Evolutionary conservation across 2,888 invertebrate species (phyloP), one percentile per base, ranked within the genome.

Genomic region (Tetranychus truncatus): DNA sequence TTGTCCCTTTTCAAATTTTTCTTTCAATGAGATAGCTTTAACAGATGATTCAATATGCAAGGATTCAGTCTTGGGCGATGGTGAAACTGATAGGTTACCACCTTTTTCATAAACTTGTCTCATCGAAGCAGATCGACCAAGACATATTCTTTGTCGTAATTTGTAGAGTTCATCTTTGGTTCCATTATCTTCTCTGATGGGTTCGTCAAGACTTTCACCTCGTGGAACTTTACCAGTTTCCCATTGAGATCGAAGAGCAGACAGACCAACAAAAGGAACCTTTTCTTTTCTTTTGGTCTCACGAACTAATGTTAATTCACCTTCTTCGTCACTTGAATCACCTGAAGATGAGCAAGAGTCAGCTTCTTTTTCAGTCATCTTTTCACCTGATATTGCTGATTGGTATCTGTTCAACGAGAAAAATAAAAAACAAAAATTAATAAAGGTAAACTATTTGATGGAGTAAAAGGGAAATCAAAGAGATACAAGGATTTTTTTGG

Each of bases 61-160:
- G 55, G 55, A 65, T 65, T 73, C 66, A 45, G 72, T 45, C 44
- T 18, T 45, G 11, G 72, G 45, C n/a, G 44, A n/a, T n/a, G 45
- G 44, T 24, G 55, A 65, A 45, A 72, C 72, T 45, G 72, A 45
- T 8, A n/a, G 44, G 34, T 34, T 73, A 15, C 44, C 75, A 20
- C 92, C 92, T 81, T 92, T 91, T 81, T 93, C 92, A 82, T 93
- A 93, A 86, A 91, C 88, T 81, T 92, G 92, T 82, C 92, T 93
- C 84, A 93, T 77, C 45, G 79, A 78, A 71, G 78, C 79, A 44
- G 79, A 79, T 65, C 78, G 72, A 34, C 79, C 81, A 69, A 80
- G 80, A 75, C 80, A 92, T 34, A 93, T 84, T 73, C 91, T 85
- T 80, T 90, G 91, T 75, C 93, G 87, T 80, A 93, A 91, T 79